phyloP scores from a whole-genome alignment of 2,113 vertebrate genomes.

The Pipra filicauda region DNA sequence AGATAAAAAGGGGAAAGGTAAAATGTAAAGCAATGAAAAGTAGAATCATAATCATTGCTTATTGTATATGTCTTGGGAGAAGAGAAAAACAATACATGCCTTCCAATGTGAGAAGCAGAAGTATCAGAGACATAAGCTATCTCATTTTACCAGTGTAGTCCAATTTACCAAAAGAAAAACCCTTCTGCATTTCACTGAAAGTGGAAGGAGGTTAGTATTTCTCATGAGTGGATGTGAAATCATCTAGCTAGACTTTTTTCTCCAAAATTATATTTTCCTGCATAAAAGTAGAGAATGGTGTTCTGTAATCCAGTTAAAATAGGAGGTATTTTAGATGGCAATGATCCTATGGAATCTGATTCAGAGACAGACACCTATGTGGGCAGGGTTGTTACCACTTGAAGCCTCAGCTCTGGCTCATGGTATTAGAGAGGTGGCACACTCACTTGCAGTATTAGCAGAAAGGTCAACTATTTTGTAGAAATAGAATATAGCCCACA shows the following conservation, averaged over 20 bases:
- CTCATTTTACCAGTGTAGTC: not conserved
- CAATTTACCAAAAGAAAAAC: not conserved
- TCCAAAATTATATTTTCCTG: not conserved
- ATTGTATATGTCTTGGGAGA: not conserved
- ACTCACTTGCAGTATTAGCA: not conserved
- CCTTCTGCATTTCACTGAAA: not conserved
- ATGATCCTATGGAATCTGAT: rapidly evolving
- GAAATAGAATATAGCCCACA: not conserved
- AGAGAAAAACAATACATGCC: not conserved
- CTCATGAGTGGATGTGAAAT: not conserved
- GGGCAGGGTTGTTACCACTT: not conserved
- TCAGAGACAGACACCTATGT: rapidly evolving
- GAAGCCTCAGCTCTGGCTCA: not conserved
- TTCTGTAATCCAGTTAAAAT: not conserved
- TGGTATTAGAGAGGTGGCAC: not conserved
- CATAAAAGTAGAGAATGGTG: not conserved
- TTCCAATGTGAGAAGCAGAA: not conserved
- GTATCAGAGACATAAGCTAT: not conserved
- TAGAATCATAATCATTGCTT: not conserved
- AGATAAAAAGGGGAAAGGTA: not conserved
- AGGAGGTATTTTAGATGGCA: not conserved
- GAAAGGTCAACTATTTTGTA: not conserved
- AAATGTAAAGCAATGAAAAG: not conserved
- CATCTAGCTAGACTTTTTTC: not conserved
- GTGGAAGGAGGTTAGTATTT: not conserved